Conservation (phyloP, 2,113 vertebrate genomes). For the Calyptomena viridis region DNA sequence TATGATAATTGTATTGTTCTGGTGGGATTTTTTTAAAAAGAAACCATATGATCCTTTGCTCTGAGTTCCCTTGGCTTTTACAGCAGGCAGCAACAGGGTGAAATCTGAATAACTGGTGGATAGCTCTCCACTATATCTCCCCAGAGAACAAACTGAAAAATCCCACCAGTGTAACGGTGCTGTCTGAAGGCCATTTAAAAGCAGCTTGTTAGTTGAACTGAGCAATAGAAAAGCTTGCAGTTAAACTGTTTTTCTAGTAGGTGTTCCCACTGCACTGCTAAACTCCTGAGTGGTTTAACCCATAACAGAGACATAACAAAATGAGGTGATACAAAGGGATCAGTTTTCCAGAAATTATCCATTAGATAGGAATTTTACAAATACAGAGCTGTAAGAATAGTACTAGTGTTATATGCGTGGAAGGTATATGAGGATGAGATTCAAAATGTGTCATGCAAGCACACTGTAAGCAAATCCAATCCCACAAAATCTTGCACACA, state of each 20-base stretch:
- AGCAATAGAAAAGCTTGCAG: constrained; percentile 39
- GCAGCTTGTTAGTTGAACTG: constrained; percentile 63
- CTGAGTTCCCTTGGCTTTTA: not conserved
- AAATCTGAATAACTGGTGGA: constrained; percentile 60
- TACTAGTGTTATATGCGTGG: not conserved
- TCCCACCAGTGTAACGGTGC: not conserved
- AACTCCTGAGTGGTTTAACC: constrained; percentile 40
- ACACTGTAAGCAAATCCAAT: not conserved
- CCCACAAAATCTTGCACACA: not conserved
- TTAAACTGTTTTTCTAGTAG: constrained; percentile 62
- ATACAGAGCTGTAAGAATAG: not conserved
- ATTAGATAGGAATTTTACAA: constrained; percentile 19
- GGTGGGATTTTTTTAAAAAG: not conserved
- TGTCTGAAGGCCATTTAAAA: constrained; percentile 61
- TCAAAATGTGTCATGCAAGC: not conserved
- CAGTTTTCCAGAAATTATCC: not conserved
- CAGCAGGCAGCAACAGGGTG: constrained; percentile 18
- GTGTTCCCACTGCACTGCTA: constrained; percentile 40
- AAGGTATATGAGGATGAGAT: not conserved
- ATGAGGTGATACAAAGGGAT: not conserved
- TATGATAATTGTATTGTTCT: not conserved
- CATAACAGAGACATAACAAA: not conserved
- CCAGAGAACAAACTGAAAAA: constrained; percentile 19
- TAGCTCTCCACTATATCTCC: constrained; percentile 40
- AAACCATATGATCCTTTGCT: not conserved